Evolutionary conservation across 2,888 invertebrate genomes (phyloP), one percentile per base, ranked within the genome.

Genomic region (Drosophila falleni): DNA sequence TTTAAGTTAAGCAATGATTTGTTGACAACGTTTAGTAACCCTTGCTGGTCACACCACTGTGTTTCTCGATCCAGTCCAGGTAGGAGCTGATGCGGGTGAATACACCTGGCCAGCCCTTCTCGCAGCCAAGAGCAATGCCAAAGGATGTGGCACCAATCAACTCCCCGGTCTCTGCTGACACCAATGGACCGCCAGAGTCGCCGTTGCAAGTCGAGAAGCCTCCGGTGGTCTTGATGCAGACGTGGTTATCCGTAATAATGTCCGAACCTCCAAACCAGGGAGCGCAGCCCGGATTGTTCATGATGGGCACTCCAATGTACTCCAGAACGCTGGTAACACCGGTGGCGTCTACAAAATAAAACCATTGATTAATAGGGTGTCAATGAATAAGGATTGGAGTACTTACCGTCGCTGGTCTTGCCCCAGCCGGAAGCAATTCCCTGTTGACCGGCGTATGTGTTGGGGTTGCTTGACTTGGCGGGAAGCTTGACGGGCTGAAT

Each of bases 121-220:
- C 90, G 53, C 93, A 93, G 31, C 92, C 92, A 0, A 90, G 33
- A 13, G 67, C 58, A 65, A 90, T 87, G 29, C 91, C 91, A 44
- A 90, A 92, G 11, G 93, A 92, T 0, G 92, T 90, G 19, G 83
- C 83, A 3, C 92, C 92, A 66, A 92, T 84, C 31, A 92, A 16
- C 11, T 80, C 67, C 2, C 46, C 73, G 8, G 74, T 74, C 56
- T 89, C 89, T 2, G 47, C 66, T 13, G 84, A 44, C 0, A 91
- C 82, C 64, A 92, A 68, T 5, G 92, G 92, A 41, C 92, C 92
- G 49, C 92, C 91, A 46, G 92, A 92, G 56, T 92, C 92, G 11
- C 92, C 91, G 74, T 88, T 90, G 73, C 92, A 92, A 11, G 82
- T 90, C n/a, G 91, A 91, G 0, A 11, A 69, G 15, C 84, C 88